Evolutionary conservation across 2,888 invertebrate genomes (phyloP), one percentile per base, ranked within the genome.

Genomic region (Tiliacea aurago): DNA sequence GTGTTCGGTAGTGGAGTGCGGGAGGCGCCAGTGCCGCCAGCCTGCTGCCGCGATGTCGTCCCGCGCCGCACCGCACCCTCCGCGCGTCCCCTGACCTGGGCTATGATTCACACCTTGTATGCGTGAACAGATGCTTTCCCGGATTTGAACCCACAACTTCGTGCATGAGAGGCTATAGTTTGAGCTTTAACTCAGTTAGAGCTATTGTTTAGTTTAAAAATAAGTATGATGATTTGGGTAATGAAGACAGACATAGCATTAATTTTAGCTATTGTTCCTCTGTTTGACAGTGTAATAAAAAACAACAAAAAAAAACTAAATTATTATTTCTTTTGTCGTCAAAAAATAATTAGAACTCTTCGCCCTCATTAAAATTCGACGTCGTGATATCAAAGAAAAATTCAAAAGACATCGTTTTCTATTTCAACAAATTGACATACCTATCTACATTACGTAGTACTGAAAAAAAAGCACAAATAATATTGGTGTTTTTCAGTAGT

Each of bases 361-460:
- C 78, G 81, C 70, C 70, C 73, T 87, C 87, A 89, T 89, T 88
- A 87, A 88, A 87, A 87, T 77, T 80, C 76, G 80, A 83, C 81
- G 78, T 79, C 56, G 77, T 49, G 63, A 81, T 83, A 88, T 88
- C 89, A 90, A 89, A 88, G 47, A 78, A 70, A 67, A 41, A 73
- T 47, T 67, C 73, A 81, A 83, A 73, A 64, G 70, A 53, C 53
- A 61, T 71, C 53, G 45, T 63, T 70, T 63, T 77, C 66, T 70
- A 65, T 77, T 65, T 62, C 43, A 70, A 59, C 56, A 65, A 73
- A 75, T 83, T 72, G 59, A 65, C 15, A 65, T 66, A n/a, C n/a
- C 33, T 49, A 47, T 28, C n/a, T 45, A 28, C 28, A 1, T 28
- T 28, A 37, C 28, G 5, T 2, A 18, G 15, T 47, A 68, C 45